Evolutionary conservation across 2,113 vertebrate species (phyloP).

Genomic region (Daboia siamensis): DNA sequence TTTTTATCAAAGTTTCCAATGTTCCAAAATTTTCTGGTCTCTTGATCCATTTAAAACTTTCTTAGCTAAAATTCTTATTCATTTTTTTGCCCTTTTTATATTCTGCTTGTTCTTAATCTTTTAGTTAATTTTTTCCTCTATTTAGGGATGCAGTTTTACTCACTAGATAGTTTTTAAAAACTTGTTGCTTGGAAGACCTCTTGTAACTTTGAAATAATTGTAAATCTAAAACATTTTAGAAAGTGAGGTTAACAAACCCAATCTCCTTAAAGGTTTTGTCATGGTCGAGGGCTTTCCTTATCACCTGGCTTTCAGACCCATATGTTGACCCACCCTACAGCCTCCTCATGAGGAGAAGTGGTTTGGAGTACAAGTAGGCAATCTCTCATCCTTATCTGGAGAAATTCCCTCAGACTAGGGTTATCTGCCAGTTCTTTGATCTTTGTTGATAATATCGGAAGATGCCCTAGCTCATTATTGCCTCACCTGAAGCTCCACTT

Average conservation of each 20-base stretch:
- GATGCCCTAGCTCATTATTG: neutral
- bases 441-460: neutral
- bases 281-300: neutral
- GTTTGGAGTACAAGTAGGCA: neutral
- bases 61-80: neutral
- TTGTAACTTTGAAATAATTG: neutral
- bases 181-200: neutral
- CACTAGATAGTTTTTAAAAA: neutral
- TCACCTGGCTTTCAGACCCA: neutral
- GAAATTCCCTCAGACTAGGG: neutral
- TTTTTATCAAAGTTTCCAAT: neutral
- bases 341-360: neutral
- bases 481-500: neutral
- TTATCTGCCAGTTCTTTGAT: neutral
- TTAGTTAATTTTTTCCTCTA: neutral
- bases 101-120: neutral
- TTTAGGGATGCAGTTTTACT: neutral
- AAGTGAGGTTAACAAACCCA: neutral
- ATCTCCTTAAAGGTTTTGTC: neutral
- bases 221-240: neutral
- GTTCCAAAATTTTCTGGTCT: neutral
- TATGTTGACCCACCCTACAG: no score
- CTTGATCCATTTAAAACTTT: neutral
- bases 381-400: neutral
- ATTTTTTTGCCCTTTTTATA: neutral